Conservation (phyloP, 2,113 vertebrate species). For the Prochilodus magdalenae region DNA sequence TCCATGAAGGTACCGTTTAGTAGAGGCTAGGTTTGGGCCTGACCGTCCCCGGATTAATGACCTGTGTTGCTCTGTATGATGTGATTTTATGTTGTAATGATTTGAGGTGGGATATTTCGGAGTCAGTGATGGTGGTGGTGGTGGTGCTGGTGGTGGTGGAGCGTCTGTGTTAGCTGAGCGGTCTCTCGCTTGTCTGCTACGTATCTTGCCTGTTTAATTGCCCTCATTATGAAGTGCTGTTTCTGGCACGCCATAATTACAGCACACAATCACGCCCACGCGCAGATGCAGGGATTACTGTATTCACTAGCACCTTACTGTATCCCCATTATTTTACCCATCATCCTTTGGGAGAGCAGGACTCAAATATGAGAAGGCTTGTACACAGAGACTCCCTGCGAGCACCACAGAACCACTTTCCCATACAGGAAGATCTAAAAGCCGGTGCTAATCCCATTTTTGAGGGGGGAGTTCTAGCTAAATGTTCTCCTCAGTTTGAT, state of each 20-base stretch:
- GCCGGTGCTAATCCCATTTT: too few species aligned
- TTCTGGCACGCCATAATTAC: conserved; percentile 55
- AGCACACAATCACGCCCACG: conserved; percentile 60
- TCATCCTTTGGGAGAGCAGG: conserved; percentile 32
- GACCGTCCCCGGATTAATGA: too few species aligned
- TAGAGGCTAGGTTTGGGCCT: too few species aligned
- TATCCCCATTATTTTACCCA: conserved; percentile 14
- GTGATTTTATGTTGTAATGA: too few species aligned
- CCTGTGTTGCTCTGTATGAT: too few species aligned
- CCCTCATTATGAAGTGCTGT: conserved; percentile 53
- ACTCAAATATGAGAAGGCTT: neutral
- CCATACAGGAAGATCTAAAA: too few species aligned
- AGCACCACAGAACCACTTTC: too few species aligned
- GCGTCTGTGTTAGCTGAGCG: too few species aligned
- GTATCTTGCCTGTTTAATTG: conserved; percentile 57
- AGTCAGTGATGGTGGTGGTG: neutral
- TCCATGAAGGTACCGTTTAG: too few species aligned
- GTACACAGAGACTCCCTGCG: neutral
- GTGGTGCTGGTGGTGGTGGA: neutral
- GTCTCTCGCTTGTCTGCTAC: conserved; percentile 20
- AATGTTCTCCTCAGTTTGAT: too few species aligned
- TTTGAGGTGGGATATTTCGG: too few species aligned
- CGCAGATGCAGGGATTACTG: conserved; percentile 45
- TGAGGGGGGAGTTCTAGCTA: too few species aligned
- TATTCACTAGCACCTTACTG: conserved; percentile 7